A percentile compares a stretch with the other conserved stretches of the same genome.
Conservation (phyloP, 2,113 vertebrate species). For the Phylloscopus whistleri region DNA sequence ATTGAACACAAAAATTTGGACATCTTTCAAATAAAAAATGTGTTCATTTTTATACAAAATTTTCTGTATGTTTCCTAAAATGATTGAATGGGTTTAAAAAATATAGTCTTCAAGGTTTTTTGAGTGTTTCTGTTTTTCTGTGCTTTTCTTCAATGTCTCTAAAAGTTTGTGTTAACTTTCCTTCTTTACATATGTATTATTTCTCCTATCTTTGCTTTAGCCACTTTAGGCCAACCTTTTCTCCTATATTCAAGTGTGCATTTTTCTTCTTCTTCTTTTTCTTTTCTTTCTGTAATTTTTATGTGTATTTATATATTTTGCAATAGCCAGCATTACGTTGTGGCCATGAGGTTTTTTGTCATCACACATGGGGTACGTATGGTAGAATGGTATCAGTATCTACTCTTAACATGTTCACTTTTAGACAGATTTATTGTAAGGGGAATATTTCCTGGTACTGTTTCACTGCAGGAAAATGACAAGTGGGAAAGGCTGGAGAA, state of each 20-base stretch:
- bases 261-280: background rate
- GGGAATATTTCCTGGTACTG: background rate
- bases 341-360: background rate
- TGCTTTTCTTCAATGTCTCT: background rate
- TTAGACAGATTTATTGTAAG: background rate
- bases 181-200: background rate
- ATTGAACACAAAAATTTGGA: background rate
- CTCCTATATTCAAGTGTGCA: background rate
- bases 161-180: background rate
- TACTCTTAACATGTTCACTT: background rate
- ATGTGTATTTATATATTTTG: background rate
- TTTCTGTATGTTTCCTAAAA: background rate
- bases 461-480: background rate
- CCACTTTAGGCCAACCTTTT: fast-evolving
- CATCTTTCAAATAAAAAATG: background rate
- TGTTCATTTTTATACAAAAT: background rate
- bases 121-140: background rate
- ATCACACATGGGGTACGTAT: background rate
- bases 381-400: background rate
- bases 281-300: background rate
- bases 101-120: background rate
- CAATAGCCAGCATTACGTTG: background rate
- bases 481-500: background rate
- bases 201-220: background rate
- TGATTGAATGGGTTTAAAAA: background rate